These are phyloP conservation scores for Halocynthia roretzi DNA, from an alignment of 23 tunicate species.

Conservation along the genomic window DNA sequence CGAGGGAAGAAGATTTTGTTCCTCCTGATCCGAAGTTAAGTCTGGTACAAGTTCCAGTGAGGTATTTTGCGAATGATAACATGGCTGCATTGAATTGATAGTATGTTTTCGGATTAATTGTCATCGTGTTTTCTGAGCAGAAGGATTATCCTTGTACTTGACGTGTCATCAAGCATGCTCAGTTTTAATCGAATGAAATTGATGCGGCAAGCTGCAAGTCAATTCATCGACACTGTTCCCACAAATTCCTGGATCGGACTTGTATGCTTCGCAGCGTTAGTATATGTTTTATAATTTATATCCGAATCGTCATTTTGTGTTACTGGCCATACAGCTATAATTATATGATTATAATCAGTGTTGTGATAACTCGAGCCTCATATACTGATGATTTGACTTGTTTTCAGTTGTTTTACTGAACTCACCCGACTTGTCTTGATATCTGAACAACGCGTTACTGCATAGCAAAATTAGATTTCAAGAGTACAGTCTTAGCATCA, in stretches of 20 bases:
- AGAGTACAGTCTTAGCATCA: too few species aligned
- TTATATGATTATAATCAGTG: too few species aligned
- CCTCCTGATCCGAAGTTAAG: constrained; percentile 38
- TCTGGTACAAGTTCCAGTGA: constrained; percentile 30
- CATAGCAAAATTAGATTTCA: too few species aligned
- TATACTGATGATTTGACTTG: too few species aligned
- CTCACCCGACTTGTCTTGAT: too few species aligned
- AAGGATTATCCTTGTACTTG: constrained; percentile 66
- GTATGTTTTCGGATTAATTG: neutral
- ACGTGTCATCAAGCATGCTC: constrained; percentile 69
- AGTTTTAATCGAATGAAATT: constrained; percentile 31
- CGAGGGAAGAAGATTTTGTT: constrained; percentile 6
- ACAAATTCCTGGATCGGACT: constrained; percentile 69
- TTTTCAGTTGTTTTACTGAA: too few species aligned
- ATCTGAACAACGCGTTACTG: too few species aligned
- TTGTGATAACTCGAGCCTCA: too few species aligned
- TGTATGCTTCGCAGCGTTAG: constrained; percentile 72
- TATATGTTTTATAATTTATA: neutral
- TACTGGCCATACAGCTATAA: too few species aligned
- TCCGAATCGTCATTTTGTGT: neutral
- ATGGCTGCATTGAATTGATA: neutral
- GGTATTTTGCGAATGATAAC: constrained; percentile 23
- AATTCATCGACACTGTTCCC: constrained; percentile 77
- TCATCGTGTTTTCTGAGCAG: constrained; percentile 17
- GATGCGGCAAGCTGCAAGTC: constrained; percentile 81